Conservation (phyloP, 2,888 invertebrate species). For the Panopea generosa region DNA sequence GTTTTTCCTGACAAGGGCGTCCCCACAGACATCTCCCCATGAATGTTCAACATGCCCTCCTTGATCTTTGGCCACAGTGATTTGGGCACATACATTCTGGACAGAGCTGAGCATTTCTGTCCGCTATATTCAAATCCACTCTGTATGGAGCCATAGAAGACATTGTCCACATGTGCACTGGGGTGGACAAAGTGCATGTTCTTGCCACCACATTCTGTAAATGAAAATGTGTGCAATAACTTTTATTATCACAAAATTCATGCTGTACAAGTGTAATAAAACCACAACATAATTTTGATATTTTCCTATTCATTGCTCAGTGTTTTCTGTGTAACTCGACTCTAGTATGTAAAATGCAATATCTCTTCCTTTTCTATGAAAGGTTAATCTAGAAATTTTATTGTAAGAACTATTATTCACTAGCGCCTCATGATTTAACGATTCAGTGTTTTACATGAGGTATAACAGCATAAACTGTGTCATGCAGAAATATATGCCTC, state of each 20-base stretch:
- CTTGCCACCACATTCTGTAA: constrained; percentile 98
- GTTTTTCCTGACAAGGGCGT: constrained; percentile 90
- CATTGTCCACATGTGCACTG: constrained; percentile 93
- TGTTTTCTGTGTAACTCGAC: too few relatives aligned
- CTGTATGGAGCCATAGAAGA: constrained; percentile 93
- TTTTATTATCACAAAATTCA: background rate
- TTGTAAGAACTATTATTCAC: too few relatives aligned
- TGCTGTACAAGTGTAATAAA: background rate
- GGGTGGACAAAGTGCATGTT: constrained; percentile 99
- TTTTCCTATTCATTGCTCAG: background rate
- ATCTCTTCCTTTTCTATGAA: too few relatives aligned
- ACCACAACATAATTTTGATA: background rate
- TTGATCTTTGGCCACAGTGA: constrained; percentile 92
- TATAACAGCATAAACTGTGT: too few relatives aligned
- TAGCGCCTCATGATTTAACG: too few relatives aligned
- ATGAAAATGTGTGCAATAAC: background rate
- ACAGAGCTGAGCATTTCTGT: constrained; percentile 99
- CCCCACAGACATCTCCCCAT: constrained; percentile 93
- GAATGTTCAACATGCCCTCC: constrained; percentile 89
- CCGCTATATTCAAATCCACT: constrained; percentile 97
- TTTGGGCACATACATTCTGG: constrained; percentile 97
- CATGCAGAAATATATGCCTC: too few relatives aligned
- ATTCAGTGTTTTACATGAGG: too few relatives aligned
- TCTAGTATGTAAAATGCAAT: too few relatives aligned
- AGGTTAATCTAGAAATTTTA: too few relatives aligned